Evolutionary conservation across 2,113 vertebrate genomes (phyloP).

Genomic region (Scartelaos histophorus): DNA sequence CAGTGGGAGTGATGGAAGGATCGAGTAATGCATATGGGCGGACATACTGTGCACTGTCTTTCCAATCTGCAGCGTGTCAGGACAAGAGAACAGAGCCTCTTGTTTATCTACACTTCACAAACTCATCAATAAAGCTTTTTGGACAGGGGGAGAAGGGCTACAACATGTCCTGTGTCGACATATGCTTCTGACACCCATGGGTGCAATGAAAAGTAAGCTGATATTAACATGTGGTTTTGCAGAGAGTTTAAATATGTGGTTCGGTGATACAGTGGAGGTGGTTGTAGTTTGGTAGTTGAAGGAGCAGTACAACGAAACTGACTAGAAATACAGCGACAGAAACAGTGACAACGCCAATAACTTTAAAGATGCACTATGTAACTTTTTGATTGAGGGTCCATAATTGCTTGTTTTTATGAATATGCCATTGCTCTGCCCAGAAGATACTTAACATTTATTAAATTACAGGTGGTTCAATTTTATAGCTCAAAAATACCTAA

Average conservation of each 20-base stretch:
- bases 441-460: too few relatives aligned
- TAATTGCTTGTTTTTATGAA: too few relatives aligned
- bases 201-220: background rate
- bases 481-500: too few relatives aligned
- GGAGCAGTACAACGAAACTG: too few relatives aligned
- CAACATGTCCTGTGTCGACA: constrained; percentile 25
- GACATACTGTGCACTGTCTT: constrained; percentile 41
- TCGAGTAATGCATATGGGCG: constrained; percentile 36
- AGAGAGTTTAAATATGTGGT: background rate
- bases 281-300: background rate
- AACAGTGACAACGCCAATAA: too few relatives aligned
- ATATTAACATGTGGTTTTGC: background rate
- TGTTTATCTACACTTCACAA: constrained; percentile 48
- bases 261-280: background rate
- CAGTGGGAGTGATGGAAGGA: constrained; percentile 37
- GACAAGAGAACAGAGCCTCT: constrained; percentile 50
- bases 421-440: too few relatives aligned
- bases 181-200: constrained; percentile 32
- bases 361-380: too few relatives aligned
- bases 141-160: constrained; percentile 39
- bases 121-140: constrained; percentile 55
- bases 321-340: too few relatives aligned
- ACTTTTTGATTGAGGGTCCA: too few relatives aligned
- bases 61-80: constrained; percentile 50
- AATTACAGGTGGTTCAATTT: too few relatives aligned